Base-by-base conservation (phyloP, 2,888 invertebrate genomes). In the Lutraria lutraria region DNA sequence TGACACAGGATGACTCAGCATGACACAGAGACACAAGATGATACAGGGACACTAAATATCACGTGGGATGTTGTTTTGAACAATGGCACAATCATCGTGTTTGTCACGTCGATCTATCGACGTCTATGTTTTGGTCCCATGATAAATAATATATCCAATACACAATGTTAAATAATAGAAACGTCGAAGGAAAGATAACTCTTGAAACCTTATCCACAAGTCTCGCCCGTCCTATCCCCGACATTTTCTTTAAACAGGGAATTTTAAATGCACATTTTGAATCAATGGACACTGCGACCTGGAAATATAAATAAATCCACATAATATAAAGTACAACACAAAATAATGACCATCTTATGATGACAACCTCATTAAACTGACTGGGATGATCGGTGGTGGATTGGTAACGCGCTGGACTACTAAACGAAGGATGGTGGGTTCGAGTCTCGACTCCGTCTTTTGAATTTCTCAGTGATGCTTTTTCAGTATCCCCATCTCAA, bases 161-260 rank as follows among this genome's bases (percentile, higher is more conserved):
- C 15, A 60, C 43, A 1, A 86, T 12, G 31, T 86, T 86, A 31
- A 86, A 86, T 0, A 86, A 34, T 4, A 81, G 2, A 63, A 86
- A 86, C 25, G 54, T 52, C 15, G 31, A 13, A 12, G 85, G 85
- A n/a, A 86, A 86, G 0, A 86, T 15, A 63, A 86, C 25, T n/a
- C 85, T 54, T 52, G 85, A 86, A 34, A 81, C 79, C 60, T 86
- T 86, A 16, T 86, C 85, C 34, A 86, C 85, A 3, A 86, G 80
- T n/a, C 85, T 31, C 16, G 85, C 85, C 1, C 81, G 31, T n/a
- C 85, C 80, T 15, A 86, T 29, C 3, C 56, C 63, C 0, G 85
- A 86, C 25, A 81, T n/a, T 13, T 63, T 56, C n/a, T 15, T 19
- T 31, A 86, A 81, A 80, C 85, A 86, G 19, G 63, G 83, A 83